A percentile compares a stretch with the other conserved stretches of the same genome.
phyloP scores from a whole-genome alignment of 2,113 vertebrate genomes.

The Chlorodrepanis virens region DNA sequence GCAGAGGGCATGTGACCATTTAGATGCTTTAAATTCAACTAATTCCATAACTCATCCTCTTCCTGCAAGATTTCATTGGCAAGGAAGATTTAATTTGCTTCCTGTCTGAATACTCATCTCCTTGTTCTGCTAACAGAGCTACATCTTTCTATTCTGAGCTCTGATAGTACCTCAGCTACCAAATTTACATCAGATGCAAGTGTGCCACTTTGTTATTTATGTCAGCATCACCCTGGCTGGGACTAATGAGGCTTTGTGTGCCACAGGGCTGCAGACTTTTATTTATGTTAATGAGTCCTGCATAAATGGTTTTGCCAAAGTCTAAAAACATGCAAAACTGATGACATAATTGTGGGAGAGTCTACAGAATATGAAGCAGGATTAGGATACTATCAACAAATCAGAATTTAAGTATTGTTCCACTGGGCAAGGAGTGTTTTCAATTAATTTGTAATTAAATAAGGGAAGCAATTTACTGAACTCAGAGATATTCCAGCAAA shows the following conservation, averaged over 20 bases:
- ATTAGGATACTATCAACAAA: slow-evolving; percentile 80
- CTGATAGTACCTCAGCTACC: background rate
- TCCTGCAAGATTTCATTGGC: background rate
- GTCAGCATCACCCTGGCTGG: background rate
- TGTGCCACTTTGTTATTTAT: background rate
- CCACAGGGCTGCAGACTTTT: background rate
- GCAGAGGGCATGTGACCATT: background rate
- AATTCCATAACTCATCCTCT: background rate
- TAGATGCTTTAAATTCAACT: background rate
- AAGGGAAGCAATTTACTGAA: slow-evolving; percentile 79
- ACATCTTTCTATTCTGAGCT: background rate
- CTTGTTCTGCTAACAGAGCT: background rate
- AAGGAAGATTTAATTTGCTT: background rate
- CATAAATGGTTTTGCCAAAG: slow-evolving; percentile 42
- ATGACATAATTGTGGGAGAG: slow-evolving; percentile 68
- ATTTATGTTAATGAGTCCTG: background rate
- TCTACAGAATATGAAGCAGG: slow-evolving; percentile 67
- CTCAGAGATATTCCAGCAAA: slow-evolving; percentile 71
- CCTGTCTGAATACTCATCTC: background rate
- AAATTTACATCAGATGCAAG: background rate
- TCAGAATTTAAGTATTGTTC: slow-evolving; percentile 69
- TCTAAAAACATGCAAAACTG: slow-evolving; percentile 62
- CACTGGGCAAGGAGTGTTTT: slow-evolving; percentile 73
- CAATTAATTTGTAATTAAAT: slow-evolving; percentile 86
- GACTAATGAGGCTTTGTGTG: background rate